These are phyloP conservation scores for Sylvia borin DNA, from an alignment of 2,797 vertebrate species.

Conservation along the genomic window DNA sequence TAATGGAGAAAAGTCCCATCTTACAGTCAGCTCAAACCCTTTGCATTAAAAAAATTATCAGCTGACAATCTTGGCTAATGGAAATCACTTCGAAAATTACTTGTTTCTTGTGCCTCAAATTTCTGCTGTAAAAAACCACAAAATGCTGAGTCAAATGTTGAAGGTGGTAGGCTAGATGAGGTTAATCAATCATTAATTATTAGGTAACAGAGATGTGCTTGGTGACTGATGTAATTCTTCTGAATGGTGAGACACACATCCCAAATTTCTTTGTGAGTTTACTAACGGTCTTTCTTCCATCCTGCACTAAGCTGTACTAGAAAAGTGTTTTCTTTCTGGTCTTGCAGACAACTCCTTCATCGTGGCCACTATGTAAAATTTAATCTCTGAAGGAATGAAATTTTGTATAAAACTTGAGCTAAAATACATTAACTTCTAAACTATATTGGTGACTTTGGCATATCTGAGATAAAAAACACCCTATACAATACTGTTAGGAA, in stretches of 20 bases:
- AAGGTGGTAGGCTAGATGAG: background rate
- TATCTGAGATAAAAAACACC: background rate
- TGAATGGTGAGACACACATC: background rate
- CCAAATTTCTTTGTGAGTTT: background rate
- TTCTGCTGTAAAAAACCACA: background rate
- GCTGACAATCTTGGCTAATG: background rate
- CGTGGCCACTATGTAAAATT: background rate
- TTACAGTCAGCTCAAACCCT: background rate
- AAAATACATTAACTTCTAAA: background rate
- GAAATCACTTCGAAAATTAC: background rate
- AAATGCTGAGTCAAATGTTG: background rate
- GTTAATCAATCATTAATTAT: background rate
- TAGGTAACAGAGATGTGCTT: background rate
- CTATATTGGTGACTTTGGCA: background rate
- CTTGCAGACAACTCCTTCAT: background rate
- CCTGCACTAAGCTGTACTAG: background rate
- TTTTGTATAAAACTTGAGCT: background rate
- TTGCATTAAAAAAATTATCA: background rate
- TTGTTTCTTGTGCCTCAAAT: background rate
- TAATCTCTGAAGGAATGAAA: background rate
- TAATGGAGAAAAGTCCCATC: constrained; percentile 28
- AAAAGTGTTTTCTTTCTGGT: background rate
- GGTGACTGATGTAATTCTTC: background rate
- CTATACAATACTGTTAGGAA: background rate
- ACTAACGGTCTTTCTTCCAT: background rate